Evolutionary conservation across 37 sponge, comb jelly and placozoan genomes (phyloP), one percentile per base, ranked within the genome.

Genomic region (Beroe ovata): DNA sequence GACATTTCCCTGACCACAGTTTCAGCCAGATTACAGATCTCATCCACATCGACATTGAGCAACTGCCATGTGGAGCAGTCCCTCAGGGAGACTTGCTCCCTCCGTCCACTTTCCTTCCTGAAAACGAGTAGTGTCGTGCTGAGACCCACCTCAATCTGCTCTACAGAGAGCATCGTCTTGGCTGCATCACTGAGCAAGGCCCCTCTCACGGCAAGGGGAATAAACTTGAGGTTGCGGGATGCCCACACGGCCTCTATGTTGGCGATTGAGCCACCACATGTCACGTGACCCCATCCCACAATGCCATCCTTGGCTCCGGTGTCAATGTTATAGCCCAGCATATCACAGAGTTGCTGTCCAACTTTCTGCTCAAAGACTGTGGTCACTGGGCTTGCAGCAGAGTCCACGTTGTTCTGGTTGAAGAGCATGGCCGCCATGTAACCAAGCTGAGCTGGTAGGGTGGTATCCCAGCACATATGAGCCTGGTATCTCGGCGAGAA

Each of bases 401-500:
- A 34, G 28, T 60, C 89, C 61, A 89, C 89, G 20, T 89, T 89
- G 60, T 89, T 89, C 63, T 89, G 89, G 60, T 89, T 89, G 61
- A 60, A 89, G 34, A 89, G 89, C 89, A 89, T 89, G 41, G 89
- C 89, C 0, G 60, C 35, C 62, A 89, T 60, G 38, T 89, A 89
- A 33, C 89, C 89, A 4, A 60, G 62, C 29, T 22, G 41, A 18
- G 60, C 61, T 89, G 89, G 89, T 28, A 89, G 2, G 36, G 60
- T 34, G 34, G 20, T 6, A 89, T 89, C 89, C 89, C 89, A 89
- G 26, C 16, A 4, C 89, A 89, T 89, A 38, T 89, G 89, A 0
- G 89, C 89, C 35, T 89, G 89, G 89, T 89, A 89, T 6, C 89
- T 33, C 29, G 89, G 89, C 14, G 89, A 60, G 60, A 89, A 89